Conservation (phyloP, 2,888 invertebrate species). For the Dolichomitus sp. region DNA sequence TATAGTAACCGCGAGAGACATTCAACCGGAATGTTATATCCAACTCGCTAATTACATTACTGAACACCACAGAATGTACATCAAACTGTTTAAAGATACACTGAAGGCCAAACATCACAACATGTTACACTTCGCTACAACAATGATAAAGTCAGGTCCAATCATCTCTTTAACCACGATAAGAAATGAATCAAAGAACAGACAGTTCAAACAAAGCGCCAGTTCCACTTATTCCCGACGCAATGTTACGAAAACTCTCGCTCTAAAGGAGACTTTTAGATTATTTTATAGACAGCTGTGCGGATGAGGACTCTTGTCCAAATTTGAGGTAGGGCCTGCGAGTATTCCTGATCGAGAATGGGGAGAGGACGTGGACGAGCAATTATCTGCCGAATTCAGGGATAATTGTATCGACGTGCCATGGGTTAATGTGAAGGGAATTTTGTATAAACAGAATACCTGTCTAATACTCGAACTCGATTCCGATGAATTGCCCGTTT, state of each 20-base stretch:
- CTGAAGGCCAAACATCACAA: slow-evolving; percentile 4
- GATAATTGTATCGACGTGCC: too few relatives aligned
- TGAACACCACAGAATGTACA: not conserved
- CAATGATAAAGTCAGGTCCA: not conserved
- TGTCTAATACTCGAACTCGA: too few relatives aligned
- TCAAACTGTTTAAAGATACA: not conserved
- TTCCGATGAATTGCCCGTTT: too few relatives aligned
- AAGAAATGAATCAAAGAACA: not conserved
- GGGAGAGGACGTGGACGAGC: too few relatives aligned
- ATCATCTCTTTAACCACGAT: not conserved
- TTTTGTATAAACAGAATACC: too few relatives aligned
- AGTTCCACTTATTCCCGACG: not conserved
- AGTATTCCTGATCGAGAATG: not conserved
- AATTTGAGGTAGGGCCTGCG: not conserved
- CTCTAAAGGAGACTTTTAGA: not conserved
- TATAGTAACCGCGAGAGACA: not conserved
- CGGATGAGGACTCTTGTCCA: not conserved
- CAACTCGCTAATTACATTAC: not conserved
- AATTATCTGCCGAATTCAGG: too few relatives aligned
- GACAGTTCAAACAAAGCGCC: not conserved
- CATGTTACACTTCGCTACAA: not conserved
- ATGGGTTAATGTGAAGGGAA: too few relatives aligned
- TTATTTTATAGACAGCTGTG: not conserved
- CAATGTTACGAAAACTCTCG: not conserved
- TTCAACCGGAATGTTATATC: not conserved